phyloP scores from a whole-genome alignment of 2,888 invertebrate species.

The Tetranychus piercei region DNA sequence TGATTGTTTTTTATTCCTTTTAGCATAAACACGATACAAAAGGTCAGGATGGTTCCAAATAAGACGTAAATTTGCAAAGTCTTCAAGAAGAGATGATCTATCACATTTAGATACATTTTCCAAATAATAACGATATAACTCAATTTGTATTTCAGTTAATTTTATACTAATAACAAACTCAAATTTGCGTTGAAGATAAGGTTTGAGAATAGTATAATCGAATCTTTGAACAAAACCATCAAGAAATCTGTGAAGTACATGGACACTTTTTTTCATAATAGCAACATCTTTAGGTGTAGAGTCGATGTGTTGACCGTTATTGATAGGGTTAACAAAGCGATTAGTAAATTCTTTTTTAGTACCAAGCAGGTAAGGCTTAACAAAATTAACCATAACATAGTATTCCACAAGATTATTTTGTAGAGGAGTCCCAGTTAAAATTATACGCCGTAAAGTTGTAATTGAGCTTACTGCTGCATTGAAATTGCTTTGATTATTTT shows the following conservation, averaged over 20 bases:
- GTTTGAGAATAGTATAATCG: slow-evolving; percentile 77
- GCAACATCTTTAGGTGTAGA: slow-evolving; percentile 76
- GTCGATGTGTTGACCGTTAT: slow-evolving; percentile 85
- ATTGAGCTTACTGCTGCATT: slow-evolving; percentile 71
- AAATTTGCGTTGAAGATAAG: slow-evolving; percentile 83
- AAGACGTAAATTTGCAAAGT: slow-evolving; percentile 31
- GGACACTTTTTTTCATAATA: slow-evolving; percentile 78
- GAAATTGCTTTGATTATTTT: slow-evolving; percentile 75
- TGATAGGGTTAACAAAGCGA: slow-evolving; percentile 88
- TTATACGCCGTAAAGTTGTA: slow-evolving; percentile 64
- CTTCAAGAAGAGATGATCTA: slow-evolving; percentile 18
- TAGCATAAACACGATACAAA: slow-evolving; percentile 34
- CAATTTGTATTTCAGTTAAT: slow-evolving; percentile 58
- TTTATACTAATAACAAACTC: slow-evolving; percentile 83
- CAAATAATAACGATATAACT: slow-evolving; percentile 60
- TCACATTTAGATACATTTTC: slow-evolving; percentile 40
- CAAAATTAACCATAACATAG: slow-evolving; percentile 96
- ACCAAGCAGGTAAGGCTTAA: slow-evolving; percentile 82
- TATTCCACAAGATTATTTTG: slow-evolving; percentile 93
- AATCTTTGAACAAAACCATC: slow-evolving; percentile 75
- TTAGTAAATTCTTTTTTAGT: slow-evolving; percentile 83
- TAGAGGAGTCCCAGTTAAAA: slow-evolving; percentile 88
- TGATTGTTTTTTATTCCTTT: slow-evolving; percentile 29
- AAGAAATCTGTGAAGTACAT: slow-evolving; percentile 78
- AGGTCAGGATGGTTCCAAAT: slow-evolving; percentile 43